Percentiles rank a stretch among this genome's conserved stretches.
Conservation (phyloP, 35 echinoderm and acorn worm genomes). For the Lytechinus pictus region DNA sequence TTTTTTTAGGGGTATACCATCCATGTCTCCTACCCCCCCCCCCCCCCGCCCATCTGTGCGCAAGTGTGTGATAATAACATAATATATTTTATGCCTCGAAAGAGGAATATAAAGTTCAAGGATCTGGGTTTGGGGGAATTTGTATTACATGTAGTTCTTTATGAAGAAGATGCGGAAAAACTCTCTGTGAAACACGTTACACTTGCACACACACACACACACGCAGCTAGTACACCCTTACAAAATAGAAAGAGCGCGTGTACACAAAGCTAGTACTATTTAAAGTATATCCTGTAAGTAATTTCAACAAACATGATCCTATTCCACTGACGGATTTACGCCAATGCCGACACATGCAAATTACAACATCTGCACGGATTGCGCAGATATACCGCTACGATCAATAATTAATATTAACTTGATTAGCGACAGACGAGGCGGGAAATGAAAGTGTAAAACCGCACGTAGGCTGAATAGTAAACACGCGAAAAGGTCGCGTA, state of each 20-base stretch:
- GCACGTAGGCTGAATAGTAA: not conserved
- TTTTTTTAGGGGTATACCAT: no score
- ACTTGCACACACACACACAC: not conserved
- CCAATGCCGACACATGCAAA: not conserved
- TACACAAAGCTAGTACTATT: not conserved
- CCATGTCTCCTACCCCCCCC: no score
- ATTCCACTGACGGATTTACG: not conserved
- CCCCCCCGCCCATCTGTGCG: no score
- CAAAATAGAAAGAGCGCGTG: not conserved
- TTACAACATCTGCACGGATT: not conserved
- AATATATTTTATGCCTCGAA: no score
- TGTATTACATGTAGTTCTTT: no score
- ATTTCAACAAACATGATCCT: not conserved
- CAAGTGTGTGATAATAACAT: no score
- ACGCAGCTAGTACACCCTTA: not conserved
- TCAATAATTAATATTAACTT: not conserved
- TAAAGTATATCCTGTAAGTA: not conserved
- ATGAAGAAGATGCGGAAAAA: no score
- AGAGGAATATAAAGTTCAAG: no score
- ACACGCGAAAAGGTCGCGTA: not conserved
- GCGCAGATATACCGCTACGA: not conserved
- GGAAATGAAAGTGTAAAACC: not conserved
- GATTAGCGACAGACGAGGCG: not conserved
- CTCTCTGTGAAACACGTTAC: not conserved
- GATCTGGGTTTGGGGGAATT: no score